phyloP scores from a whole-genome alignment of 2,888 invertebrate species.

The Nephrotoma guestfalica region DNA sequence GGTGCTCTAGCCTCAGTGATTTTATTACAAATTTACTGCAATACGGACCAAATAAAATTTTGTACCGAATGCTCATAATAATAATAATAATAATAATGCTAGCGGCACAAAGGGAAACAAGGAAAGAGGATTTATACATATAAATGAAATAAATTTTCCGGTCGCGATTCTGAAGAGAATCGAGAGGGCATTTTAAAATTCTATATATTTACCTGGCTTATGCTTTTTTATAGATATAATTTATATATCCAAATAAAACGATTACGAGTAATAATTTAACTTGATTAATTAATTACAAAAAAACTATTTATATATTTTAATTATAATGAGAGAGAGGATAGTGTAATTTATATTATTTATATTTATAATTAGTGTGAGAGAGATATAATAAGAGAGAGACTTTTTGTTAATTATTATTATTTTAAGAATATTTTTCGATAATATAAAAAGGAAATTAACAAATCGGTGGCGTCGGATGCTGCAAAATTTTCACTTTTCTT shows the following conservation, averaged over 20 bases:
- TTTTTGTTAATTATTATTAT: not conserved
- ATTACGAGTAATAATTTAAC: not conserved
- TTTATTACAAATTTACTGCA: too few relatives aligned
- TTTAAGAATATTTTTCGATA: not conserved
- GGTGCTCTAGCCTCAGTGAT: too few relatives aligned
- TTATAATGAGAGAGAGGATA: not conserved
- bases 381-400: not conserved
- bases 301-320: not conserved
- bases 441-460: conserved; percentile 7
- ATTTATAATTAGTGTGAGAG: not conserved
- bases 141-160: not conserved
- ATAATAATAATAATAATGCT: not conserved
- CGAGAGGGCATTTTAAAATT: not conserved
- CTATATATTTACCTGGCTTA: not conserved
- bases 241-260: not conserved
- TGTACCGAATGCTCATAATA: conserved; percentile 18
- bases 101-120: not conserved
- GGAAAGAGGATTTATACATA: not conserved
- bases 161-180: not conserved
- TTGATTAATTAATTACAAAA: not conserved
- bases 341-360: not conserved
- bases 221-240: not conserved
- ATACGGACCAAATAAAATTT: too few relatives aligned
- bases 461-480: conserved; percentile 40
- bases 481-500: conserved; percentile 34